phyloP scores from a whole-genome alignment of 2,888 invertebrate genomes.

The Patella pellucida region DNA sequence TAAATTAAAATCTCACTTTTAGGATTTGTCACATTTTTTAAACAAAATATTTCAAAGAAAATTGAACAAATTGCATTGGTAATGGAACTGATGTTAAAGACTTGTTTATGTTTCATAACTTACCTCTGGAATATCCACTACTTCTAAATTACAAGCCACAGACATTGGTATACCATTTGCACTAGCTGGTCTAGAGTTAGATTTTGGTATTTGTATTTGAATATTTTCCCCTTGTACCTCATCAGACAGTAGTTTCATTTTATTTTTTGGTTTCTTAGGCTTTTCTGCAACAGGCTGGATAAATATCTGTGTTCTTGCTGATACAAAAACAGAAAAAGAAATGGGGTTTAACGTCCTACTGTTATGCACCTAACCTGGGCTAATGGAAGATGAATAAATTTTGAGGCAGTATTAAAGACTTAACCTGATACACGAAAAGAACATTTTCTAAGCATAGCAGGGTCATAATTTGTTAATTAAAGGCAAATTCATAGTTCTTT shows the following conservation, averaged over 20 bases:
- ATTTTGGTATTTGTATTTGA: background rate
- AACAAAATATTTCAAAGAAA: too few species aligned
- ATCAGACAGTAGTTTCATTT: background rate
- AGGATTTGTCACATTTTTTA: too few species aligned
- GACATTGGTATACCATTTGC: constrained; percentile 18
- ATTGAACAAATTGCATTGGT: too few species aligned
- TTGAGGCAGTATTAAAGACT: constrained; percentile 46
- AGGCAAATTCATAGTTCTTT: too few species aligned
- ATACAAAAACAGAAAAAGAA: background rate
- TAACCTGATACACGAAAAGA: background rate
- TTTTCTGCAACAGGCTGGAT: constrained; percentile 17
- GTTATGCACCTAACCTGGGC: too few species aligned
- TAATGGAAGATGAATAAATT: too few species aligned
- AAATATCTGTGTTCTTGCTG: constrained; percentile 30
- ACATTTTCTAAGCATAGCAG: background rate
- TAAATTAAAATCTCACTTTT: too few species aligned
- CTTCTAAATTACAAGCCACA: constrained; percentile 26
- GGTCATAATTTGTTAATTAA: too few species aligned
- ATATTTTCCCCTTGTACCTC: background rate
- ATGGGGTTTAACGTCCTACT: too few species aligned
- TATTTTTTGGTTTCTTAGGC: background rate
- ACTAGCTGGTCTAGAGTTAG: background rate
- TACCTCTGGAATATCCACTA: constrained; percentile 24
- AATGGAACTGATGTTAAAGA: too few species aligned
- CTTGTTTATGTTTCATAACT: too few species aligned